These are phyloP conservation scores for Timandra comae DNA, from an alignment of 2,888 invertebrate species.

Conservation along the genomic window DNA sequence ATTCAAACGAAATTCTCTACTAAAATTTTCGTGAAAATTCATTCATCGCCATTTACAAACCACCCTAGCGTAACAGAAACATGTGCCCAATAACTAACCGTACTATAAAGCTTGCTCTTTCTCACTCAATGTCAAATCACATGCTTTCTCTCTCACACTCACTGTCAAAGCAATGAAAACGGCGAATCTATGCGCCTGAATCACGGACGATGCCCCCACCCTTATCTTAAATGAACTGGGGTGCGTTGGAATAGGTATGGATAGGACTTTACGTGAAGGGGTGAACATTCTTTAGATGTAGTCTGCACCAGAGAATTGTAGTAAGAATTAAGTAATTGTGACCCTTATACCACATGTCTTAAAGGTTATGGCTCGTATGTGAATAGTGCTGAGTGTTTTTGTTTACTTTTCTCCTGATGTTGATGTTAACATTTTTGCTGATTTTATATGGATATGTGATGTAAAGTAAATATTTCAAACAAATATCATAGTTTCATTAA, in stretches of 20 bases:
- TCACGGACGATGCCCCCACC: constrained; percentile 61
- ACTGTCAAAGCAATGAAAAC: constrained; percentile 67
- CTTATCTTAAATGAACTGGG: constrained; percentile 71
- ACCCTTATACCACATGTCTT: too few relatives aligned
- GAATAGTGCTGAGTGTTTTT: too few relatives aligned
- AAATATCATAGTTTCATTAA: too few relatives aligned
- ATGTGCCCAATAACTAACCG: constrained; percentile 62
- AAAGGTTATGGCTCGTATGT: too few relatives aligned
- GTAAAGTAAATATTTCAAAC: too few relatives aligned
- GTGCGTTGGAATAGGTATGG: constrained; percentile 39
- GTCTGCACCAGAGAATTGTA: too few relatives aligned
- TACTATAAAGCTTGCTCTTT: constrained; percentile 46
- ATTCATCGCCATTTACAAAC: constrained; percentile 42
- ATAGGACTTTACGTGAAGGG: constrained; percentile 6
- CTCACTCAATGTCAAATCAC: constrained; percentile 35
- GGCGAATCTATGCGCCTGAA: constrained; percentile 71
- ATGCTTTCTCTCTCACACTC: constrained; percentile 44
- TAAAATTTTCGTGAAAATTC: constrained; percentile 32
- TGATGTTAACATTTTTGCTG: too few relatives aligned
- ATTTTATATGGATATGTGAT: too few relatives aligned
- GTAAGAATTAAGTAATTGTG: too few relatives aligned
- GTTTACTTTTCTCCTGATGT: too few relatives aligned
- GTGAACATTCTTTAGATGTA: constrained; percentile 18
- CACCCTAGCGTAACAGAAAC: constrained; percentile 39
- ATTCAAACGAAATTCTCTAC: constrained; percentile 10